Evolutionary conservation across 2,113 vertebrate species (phyloP), one percentile per base, ranked within the genome.

Genomic region (Solenodon paradoxus): DNA sequence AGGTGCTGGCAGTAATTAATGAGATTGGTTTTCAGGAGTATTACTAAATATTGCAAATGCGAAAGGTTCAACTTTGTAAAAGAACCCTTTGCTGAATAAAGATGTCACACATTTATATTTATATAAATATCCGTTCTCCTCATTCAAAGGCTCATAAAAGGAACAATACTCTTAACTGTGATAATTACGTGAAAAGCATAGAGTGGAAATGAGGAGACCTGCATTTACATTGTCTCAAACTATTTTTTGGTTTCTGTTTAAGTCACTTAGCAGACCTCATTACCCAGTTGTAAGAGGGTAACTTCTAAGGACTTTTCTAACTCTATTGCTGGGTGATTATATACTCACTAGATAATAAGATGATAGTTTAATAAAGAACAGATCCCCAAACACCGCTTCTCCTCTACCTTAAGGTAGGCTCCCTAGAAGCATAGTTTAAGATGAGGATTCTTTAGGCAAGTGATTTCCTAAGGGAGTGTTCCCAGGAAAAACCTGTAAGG

Each of bases 241-340:
- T 69, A 38, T 20, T 38, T 82, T 90, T 90, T 80, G 49, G 38
- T 16, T 40, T 69, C 40, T 45, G 20, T 79, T 63, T 75, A 75
- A 90, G 42, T 84, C 59, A 68, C 15, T 83, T 75, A 47, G 3
- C 57, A 9, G 92, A 2, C 16, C 61, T 66, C 32, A 88, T 83
- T 79, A 83, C 2, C 63, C 53, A 13, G 55, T 38, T 78, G 9
- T 66, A 89, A 90, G 8, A 91, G n/a, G 55, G 40, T 30, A 49
- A 90, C 61, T 87, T 79, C 35, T 51, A 88, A 93, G n/a, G 30
- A 74, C 40, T 94, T 90, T 83, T 77, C 24, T 20, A 82, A 72
- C 40, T 71, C 35, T 74, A n/a, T 15, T 81, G 57, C 78, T 89
- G 57, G 38, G 63, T 86, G 17, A 90, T 53, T 90, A 35, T 94